These are phyloP conservation scores for Philhelius pedissequus DNA, from an alignment of 2,888 invertebrate genomes.

Conservation along the genomic window DNA sequence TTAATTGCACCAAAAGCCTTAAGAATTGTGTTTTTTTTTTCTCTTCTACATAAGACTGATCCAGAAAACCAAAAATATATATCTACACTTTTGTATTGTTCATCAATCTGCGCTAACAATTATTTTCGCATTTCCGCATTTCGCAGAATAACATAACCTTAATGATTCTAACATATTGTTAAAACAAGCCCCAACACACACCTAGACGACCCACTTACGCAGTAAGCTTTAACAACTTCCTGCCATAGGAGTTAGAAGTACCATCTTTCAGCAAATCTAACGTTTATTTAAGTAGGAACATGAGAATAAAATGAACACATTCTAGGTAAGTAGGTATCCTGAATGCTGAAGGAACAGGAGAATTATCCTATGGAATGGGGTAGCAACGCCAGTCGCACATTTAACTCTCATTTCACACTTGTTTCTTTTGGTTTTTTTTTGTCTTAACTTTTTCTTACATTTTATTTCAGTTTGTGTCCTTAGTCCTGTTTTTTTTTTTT, in stretches of 20 bases:
- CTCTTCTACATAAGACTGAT: not conserved
- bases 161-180: constrained; percentile 21
- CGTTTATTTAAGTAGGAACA: constrained; percentile 20
- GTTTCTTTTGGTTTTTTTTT: constrained; percentile 13
- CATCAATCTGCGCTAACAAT: constrained; percentile 15
- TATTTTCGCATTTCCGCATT: constrained; percentile 20
- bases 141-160: constrained; percentile 8
- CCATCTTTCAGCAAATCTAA: constrained; percentile 22
- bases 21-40: not conserved
- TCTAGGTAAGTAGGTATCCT: not conserved
- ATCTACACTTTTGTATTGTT: not conserved
- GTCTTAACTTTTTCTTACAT: constrained; percentile 22
- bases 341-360: not conserved
- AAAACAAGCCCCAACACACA: not conserved
- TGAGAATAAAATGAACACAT: constrained; percentile 17
- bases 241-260: constrained; percentile 33
- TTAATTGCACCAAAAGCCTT: not conserved
- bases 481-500: constrained; percentile 15
- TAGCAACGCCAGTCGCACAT: constrained; percentile 52
- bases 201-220: constrained; percentile 12
- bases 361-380: constrained; percentile 21
- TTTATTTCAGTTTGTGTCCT: constrained; percentile 19
- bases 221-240: constrained; percentile 51
- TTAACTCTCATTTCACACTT: constrained; percentile 54
- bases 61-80: not conserved